Percentiles rank a stretch among this genome's conserved stretches.
Evolutionary conservation across 2,888 invertebrate species (phyloP).

Genomic region (Pristionchus exspectatus): DNA sequence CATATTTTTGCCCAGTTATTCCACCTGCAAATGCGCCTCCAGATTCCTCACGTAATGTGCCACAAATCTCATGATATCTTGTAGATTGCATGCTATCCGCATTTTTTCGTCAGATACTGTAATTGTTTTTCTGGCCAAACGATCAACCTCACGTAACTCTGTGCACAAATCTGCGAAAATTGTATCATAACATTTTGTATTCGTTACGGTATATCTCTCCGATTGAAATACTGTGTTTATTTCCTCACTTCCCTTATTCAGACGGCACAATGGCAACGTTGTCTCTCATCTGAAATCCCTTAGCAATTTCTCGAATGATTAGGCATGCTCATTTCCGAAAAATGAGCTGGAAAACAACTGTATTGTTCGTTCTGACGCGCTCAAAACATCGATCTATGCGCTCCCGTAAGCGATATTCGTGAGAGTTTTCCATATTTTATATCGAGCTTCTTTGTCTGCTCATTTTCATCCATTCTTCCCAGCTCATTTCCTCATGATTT

Average conservation of each 20-base stretch:
- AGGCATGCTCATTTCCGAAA: background rate
- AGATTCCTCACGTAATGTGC: background rate
- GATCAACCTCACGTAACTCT: too few species aligned
- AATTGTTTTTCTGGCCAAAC: too few species aligned
- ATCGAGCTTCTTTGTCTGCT: background rate
- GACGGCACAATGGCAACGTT: too few species aligned
- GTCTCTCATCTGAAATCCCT: too few species aligned
- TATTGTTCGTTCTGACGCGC: background rate
- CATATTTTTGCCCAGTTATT: background rate
- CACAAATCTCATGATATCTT: background rate
- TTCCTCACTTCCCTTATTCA: too few species aligned
- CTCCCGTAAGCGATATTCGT: background rate
- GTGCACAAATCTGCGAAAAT: too few species aligned
- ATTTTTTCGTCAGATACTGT: background rate
- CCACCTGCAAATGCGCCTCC: background rate
- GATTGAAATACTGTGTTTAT: too few species aligned
- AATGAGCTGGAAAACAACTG: background rate
- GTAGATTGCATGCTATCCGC: background rate
- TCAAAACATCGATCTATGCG: conserved; percentile 12
- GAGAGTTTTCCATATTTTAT: background rate
- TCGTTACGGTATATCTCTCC: too few species aligned
- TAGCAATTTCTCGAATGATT: background rate
- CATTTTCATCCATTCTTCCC: background rate
- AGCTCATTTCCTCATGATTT: background rate
- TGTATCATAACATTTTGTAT: too few species aligned